Evolutionary conservation across 2,113 vertebrate genomes (phyloP).

Genomic region (Grammomys dolichurus): DNA sequence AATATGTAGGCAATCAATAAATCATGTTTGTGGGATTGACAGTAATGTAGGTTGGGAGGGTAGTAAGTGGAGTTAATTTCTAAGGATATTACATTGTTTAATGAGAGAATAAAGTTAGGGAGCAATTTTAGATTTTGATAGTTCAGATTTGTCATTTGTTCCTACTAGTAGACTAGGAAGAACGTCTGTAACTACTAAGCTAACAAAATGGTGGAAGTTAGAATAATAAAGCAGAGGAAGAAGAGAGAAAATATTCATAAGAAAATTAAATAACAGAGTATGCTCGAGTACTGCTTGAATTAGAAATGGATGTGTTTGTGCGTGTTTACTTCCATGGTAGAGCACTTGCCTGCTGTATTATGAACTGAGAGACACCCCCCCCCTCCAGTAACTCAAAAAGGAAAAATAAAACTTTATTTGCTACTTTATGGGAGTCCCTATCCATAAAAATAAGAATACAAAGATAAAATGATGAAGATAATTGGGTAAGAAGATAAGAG

Average conservation of each 20-base stretch:
- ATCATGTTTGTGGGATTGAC: neutral
- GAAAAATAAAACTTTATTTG: neutral
- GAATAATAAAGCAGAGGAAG: neutral
- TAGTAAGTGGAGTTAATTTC: conserved; percentile 38
- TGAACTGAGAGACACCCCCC: neutral
- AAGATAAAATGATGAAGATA: neutral
- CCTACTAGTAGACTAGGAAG: neutral
- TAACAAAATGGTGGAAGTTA: neutral
- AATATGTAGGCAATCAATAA: conserved; percentile 13
- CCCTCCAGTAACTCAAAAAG: neutral
- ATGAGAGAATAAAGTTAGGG: conserved; percentile 22
- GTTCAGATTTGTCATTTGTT: conserved; percentile 15
- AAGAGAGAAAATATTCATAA: neutral
- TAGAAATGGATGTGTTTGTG: neutral
- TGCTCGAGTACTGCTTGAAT: neutral
- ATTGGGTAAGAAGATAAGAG: conserved; percentile 24
- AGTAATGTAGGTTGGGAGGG: neutral
- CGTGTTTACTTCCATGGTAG: neutral
- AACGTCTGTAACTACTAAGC: neutral
- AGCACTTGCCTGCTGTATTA: neutral
- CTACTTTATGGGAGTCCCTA: neutral
- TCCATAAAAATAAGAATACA: conserved; percentile 16
- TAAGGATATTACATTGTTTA: conserved; percentile 17
- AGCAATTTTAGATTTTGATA: neutral
- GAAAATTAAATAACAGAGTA: neutral